Base-by-base conservation (phyloP, 2,113 vertebrate genomes). In the Grallaria varia region DNA sequence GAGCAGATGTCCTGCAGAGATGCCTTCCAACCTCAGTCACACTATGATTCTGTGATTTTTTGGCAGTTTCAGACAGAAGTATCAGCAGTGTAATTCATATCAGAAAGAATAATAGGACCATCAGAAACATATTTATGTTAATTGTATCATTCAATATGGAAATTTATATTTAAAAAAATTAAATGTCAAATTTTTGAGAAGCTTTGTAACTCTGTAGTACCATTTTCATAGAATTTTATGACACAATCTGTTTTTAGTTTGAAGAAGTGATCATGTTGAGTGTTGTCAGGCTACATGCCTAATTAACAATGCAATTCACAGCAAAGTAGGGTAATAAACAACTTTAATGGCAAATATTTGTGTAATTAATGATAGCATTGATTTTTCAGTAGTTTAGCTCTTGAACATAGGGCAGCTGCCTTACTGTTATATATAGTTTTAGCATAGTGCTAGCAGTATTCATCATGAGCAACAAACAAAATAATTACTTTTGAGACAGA, bases 401-500 rank as follows among this genome's bases (percentile, higher is more conserved):
- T 39, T 53, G 30, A 94, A 40, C 50, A 47, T 8, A 75, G 56
- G 66, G 37, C 27, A 91, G 25, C 56, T 83, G 39, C 21, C 6
- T 73, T 83, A 67, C 28, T 23, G 3, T 74, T 89, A 62, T 71
- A 7, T 73, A 59, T 42, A 35, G 68, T 50, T 93, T 73, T 87
- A 92, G 24, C 25, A 31, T 14, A 20, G 24, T 25, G 67, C n/a
- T 80, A n/a, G 20, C 40, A 69, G 23, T 39, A 92, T 87, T 77
- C 47, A 84, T 93, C 73, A 74, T 5, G 12, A 86, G 37, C 53
- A 95, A 87, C 78, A 91, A 94, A 67, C 37, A 85, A 93, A 94
- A 92, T 92, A 96, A 93, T 93, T 93, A 89, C 76, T 90, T 87
- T 50, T 71, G 83, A 92, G 72, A 50, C 89, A 92, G 55, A 84